phyloP scores from a whole-genome alignment of 2,113 vertebrate genomes.

The Caloenas nicobarica region DNA sequence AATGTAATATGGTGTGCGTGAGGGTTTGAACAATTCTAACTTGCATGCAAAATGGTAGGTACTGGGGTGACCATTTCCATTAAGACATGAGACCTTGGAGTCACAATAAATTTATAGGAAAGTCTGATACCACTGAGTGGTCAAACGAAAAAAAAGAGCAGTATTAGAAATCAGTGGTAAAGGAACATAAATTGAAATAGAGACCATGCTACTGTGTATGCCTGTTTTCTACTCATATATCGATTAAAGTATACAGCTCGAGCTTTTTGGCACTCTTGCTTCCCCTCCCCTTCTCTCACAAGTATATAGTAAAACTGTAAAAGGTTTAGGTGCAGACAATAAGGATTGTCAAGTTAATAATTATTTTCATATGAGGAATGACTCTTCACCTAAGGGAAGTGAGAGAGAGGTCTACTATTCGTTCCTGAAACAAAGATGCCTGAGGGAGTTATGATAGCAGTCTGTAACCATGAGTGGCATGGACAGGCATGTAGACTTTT shows the following conservation, averaged over 20 bases:
- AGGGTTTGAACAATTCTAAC: neutral
- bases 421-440: neutral
- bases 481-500: neutral
- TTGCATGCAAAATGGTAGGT: neutral
- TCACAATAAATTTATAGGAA: neutral
- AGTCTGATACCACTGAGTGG: neutral
- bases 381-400: neutral
- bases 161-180: neutral
- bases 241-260: neutral
- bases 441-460: neutral
- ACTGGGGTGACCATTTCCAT: neutral
- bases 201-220: neutral
- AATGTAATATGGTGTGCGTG: fast-evolving
- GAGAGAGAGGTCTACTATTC: neutral
- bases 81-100: neutral
- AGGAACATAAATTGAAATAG: too few species aligned
- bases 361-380: neutral
- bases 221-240: neutral
- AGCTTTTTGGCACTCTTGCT: neutral
- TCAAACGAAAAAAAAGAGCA: neutral
- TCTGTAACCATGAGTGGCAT: neutral
- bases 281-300: neutral
- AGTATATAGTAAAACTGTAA: neutral
- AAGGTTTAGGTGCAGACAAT: neutral
- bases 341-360: neutral